Conservation (phyloP, 2,113 vertebrate species). For the Prolemur simus region DNA sequence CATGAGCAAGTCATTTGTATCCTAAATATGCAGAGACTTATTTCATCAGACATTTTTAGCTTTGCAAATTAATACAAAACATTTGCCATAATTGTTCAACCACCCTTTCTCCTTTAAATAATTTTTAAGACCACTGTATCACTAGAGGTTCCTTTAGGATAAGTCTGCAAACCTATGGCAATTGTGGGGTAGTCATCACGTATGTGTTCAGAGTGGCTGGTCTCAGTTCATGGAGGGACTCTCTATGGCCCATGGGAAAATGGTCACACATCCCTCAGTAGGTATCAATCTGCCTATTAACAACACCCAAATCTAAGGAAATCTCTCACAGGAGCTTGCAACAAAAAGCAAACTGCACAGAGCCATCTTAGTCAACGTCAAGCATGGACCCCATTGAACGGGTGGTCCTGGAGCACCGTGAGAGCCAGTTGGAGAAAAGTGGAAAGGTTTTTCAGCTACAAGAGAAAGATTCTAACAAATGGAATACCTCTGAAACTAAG, state of each 20-base stretch:
- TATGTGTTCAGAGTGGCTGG: neutral
- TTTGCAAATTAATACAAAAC: neutral
- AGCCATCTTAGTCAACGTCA: neutral
- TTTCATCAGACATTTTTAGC: neutral
- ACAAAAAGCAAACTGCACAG: neutral
- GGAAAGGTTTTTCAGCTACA: neutral
- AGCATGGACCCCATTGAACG: neutral
- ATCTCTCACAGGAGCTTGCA: neutral
- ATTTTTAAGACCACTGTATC: neutral
- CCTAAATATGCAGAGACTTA: neutral
- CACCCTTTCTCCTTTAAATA: neutral
- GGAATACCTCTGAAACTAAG: neutral
- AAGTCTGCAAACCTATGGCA: neutral
- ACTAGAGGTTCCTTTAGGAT: neutral
- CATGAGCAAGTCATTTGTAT: neutral
- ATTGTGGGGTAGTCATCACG: neutral
- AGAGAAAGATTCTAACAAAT: neutral
- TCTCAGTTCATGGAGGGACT: neutral
- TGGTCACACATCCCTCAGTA: neutral
- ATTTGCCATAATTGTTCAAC: neutral
- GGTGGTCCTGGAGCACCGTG: rapidly evolving
- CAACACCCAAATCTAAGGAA: neutral
- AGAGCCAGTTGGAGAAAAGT: neutral
- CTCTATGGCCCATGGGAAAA: neutral
- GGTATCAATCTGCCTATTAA: neutral